Evolutionary conservation across 2,888 invertebrate species (phyloP).

Genomic region (Acrobeloides nanus): DNA sequence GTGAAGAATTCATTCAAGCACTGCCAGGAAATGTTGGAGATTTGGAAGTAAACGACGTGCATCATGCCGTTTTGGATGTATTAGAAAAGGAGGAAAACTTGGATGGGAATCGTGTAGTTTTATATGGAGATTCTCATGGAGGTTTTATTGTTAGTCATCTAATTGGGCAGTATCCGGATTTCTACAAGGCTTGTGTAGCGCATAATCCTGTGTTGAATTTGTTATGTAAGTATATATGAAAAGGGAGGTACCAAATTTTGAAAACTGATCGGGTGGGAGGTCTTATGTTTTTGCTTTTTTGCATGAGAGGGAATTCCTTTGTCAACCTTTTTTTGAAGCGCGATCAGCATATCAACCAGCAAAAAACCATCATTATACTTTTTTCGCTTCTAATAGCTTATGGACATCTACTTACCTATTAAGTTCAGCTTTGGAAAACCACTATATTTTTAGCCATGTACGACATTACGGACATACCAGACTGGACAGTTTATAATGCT

Average conservation of each 20-base stretch:
- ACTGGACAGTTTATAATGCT: constrained; percentile 65
- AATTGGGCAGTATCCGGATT: constrained; percentile 69
- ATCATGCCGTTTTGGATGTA: constrained; percentile 19
- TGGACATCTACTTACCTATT: too few species aligned
- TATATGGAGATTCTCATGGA: constrained; percentile 82
- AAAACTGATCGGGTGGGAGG: too few species aligned
- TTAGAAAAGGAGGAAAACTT: constrained; percentile 54
- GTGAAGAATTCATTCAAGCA: constrained; percentile 66
- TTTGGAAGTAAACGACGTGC: constrained; percentile 65
- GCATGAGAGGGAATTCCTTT: too few species aligned
- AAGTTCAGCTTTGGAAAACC: too few species aligned
- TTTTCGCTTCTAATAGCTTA: too few species aligned
- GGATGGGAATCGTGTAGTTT: constrained; percentile 62
- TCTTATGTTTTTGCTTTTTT: too few species aligned
- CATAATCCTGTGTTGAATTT: constrained; percentile 78
- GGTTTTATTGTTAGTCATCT: constrained; percentile 78
- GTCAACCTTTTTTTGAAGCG: too few species aligned
- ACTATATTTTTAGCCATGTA: too few species aligned
- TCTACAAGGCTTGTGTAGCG: constrained; percentile 65
- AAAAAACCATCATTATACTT: too few species aligned
- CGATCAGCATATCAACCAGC: too few species aligned
- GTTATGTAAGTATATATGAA: too few species aligned
- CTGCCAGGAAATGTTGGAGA: constrained; percentile 69
- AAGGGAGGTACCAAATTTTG: too few species aligned
- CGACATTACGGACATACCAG: constrained; percentile 74